Conservation (phyloP, 2,113 vertebrate species). For the Ciconia maguari region DNA sequence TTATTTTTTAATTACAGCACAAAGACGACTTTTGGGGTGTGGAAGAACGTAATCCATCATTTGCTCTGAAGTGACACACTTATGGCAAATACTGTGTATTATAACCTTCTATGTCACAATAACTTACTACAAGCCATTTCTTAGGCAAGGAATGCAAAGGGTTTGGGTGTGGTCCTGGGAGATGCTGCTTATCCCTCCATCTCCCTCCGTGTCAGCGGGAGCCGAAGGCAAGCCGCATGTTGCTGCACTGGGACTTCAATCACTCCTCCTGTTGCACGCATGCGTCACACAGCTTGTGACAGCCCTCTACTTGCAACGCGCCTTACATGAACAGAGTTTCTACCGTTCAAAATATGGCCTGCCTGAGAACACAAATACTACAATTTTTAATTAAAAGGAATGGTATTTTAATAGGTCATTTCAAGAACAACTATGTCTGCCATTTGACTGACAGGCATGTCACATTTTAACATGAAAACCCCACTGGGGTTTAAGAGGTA, state of each 20-base stretch:
- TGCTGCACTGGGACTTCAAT: background rate
- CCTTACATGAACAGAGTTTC: background rate
- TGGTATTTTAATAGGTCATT: slow-evolving; percentile 12
- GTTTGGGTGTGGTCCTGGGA: slow-evolving; percentile 33
- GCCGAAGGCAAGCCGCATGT: background rate
- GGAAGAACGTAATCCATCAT: slow-evolving; percentile 50
- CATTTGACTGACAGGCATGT: background rate
- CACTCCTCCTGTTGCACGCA: background rate
- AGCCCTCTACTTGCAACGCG: background rate
- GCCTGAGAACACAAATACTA: background rate
- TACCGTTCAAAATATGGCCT: background rate
- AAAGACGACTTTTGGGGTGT: slow-evolving; percentile 24
- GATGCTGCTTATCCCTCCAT: slow-evolving; percentile 36
- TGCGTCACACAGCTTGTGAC: background rate
- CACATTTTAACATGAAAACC: background rate
- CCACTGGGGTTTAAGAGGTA: background rate
- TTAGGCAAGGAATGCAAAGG: slow-evolving; percentile 39
- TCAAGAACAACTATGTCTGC: slow-evolving; percentile 3
- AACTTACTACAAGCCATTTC: slow-evolving; percentile 30
- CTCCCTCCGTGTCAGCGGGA: background rate
- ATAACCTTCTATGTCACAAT: background rate
- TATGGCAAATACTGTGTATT: slow-evolving; percentile 10
- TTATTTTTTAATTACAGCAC: slow-evolving; percentile 51
- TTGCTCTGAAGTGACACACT: slow-evolving; percentile 45
- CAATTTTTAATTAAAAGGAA: slow-evolving; percentile 50